These are phyloP conservation scores for Callimorpha dominula DNA, from an alignment of 2,888 invertebrate species.

Conservation along the genomic window DNA sequence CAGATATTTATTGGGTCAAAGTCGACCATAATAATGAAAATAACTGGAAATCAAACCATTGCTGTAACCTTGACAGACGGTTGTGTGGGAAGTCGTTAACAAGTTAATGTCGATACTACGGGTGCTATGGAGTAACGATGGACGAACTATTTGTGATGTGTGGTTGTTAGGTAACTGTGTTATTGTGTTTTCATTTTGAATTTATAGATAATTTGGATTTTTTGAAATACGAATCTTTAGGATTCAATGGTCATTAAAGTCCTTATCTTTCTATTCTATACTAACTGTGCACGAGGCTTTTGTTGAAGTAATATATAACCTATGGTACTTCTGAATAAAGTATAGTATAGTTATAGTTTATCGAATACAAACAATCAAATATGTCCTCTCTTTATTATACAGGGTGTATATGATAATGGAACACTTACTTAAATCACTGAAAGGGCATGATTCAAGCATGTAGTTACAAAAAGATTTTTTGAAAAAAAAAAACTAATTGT, in stretches of 20 bases:
- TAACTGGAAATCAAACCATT: constrained; percentile 11
- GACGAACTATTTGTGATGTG: constrained; percentile 9
- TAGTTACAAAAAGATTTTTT: too few species aligned
- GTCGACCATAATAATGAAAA: constrained; percentile 15
- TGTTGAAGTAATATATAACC: neutral
- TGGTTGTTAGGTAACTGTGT: neutral
- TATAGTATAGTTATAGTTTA: too few species aligned
- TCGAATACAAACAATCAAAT: too few species aligned
- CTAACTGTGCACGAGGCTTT: neutral
- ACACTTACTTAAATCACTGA: too few species aligned
- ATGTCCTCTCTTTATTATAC: too few species aligned
- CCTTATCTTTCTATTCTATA: neutral
- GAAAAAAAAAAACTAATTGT: too few species aligned
- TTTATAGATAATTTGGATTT: neutral
- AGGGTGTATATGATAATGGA: too few species aligned
- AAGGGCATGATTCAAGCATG: too few species aligned
- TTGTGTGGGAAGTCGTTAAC: constrained; percentile 41
- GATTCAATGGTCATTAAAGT: neutral
- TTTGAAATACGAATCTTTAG: neutral
- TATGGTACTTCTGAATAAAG: too few species aligned
- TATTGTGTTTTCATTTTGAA: neutral
- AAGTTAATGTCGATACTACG: constrained; percentile 29
- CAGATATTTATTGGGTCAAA: constrained; percentile 10
- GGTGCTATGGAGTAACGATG: neutral
- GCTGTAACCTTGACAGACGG: constrained; percentile 34